Evolutionary conservation across 2,113 vertebrate genomes (phyloP).

Genomic region (Hystrix brachyura): DNA sequence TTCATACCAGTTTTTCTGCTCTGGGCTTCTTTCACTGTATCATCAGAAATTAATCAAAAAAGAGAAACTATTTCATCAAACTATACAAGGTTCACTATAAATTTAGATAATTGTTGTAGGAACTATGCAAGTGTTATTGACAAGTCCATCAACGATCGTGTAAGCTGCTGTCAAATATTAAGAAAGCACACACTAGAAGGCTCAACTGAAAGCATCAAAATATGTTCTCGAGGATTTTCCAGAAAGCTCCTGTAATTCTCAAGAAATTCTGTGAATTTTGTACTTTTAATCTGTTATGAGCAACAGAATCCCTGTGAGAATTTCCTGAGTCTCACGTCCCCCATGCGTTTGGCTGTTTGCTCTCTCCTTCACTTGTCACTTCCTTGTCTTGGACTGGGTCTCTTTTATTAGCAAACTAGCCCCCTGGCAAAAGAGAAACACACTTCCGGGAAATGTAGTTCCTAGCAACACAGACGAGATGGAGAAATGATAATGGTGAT

Average conservation of each 20-base stretch:
- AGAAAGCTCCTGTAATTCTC: not conserved
- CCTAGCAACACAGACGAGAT: not conserved
- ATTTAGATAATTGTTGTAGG: not conserved
- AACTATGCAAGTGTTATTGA: no score
- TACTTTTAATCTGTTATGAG: not conserved
- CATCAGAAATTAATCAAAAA: not conserved
- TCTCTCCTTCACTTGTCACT: not conserved
- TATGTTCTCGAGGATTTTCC: not conserved
- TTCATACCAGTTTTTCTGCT: not conserved
- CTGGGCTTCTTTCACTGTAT: not conserved
- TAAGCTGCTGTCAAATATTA: not conserved
- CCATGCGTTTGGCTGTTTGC: not conserved
- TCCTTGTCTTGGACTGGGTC: not conserved
- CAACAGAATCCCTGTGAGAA: not conserved
- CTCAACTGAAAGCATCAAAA: not conserved
- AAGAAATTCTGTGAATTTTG: not conserved
- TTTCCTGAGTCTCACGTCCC: not conserved
- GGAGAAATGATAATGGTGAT: not conserved
- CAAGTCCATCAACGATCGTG: not conserved
- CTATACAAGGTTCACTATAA: not conserved
- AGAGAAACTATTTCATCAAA: not conserved
- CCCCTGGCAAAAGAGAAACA: not conserved
- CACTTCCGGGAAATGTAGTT: not conserved
- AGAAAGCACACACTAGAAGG: not conserved
- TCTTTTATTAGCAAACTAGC: not conserved